phyloP scores from a whole-genome alignment of 2,888 invertebrate genomes.

The Lasioglossum oenotherae region DNA sequence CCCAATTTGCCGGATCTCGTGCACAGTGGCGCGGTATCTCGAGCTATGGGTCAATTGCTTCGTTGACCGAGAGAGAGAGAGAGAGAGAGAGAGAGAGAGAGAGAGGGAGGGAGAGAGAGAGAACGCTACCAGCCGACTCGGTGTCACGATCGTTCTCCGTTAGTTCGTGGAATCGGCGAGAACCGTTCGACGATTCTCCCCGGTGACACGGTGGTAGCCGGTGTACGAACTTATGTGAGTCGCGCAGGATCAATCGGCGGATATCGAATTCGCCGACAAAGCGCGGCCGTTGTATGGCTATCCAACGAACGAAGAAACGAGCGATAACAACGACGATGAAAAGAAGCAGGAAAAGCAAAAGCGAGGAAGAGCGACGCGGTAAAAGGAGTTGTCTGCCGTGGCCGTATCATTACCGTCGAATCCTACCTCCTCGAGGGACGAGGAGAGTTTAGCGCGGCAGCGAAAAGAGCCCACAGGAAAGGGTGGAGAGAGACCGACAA shows the following conservation, averaged over 20 bases:
- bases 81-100: neutral
- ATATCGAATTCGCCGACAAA: constrained; percentile 12
- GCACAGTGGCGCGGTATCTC: constrained; percentile 29
- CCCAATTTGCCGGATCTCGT: constrained; percentile 61
- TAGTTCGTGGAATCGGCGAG: constrained; percentile 50
- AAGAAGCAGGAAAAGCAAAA: constrained; percentile 33
- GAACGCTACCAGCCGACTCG: constrained; percentile 42
- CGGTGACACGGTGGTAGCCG: neutral
- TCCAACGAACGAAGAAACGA: constrained; percentile 4
- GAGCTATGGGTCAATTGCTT: constrained; percentile 65
- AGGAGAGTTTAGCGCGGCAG: constrained; percentile 43
- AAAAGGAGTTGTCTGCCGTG: constrained; percentile 68
- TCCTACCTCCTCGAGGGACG: constrained; percentile 55
- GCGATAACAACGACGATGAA: constrained; percentile 56
- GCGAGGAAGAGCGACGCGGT: constrained; percentile 38
- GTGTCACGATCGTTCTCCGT: constrained; percentile 60
- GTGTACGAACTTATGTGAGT: neutral
- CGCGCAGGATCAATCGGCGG: neutral
- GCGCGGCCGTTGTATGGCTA: neutral
- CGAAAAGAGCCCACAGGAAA: constrained; percentile 20
- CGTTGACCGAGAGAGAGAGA: constrained; percentile 55
- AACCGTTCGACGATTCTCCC: constrained; percentile 34
- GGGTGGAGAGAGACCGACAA: neutral
- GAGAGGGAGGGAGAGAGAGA: constrained; percentile 29
- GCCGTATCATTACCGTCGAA: constrained; percentile 73